These are phyloP conservation scores for Timandra comae DNA, from an alignment of 2,888 invertebrate species.

Conservation along the genomic window DNA sequence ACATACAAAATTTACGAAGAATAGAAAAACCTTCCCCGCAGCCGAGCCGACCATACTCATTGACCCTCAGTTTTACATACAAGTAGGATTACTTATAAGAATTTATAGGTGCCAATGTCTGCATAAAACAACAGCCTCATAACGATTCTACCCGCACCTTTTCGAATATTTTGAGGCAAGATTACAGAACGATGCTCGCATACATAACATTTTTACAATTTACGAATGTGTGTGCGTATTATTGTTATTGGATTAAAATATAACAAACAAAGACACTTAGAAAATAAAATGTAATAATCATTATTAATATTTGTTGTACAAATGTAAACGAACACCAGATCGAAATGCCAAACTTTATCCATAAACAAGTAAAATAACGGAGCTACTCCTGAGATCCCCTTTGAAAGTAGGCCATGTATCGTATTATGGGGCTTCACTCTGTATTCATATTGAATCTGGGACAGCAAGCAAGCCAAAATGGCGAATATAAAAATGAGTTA, in stretches of 20 bases:
- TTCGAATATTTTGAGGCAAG: constrained; percentile 9
- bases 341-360: constrained; percentile 4
- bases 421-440: constrained; percentile 49
- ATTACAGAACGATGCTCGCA: background rate
- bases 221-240: no score
- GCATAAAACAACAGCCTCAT: constrained; percentile 15
- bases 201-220: background rate
- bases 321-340: no score
- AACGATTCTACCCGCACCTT: constrained; percentile 12
- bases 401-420: constrained; percentile 55
- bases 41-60: constrained; percentile 25
- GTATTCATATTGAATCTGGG: constrained; percentile 63
- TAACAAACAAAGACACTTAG: no score
- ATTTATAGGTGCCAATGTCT: constrained; percentile 17
- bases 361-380: constrained; percentile 40
- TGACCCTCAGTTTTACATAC: constrained; percentile 22
- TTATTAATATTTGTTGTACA: no score
- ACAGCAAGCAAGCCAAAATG: constrained; percentile 58
- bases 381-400: constrained; percentile 35
- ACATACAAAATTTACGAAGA: constrained; percentile 33
- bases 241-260: no score
- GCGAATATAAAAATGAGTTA: constrained; percentile 67
- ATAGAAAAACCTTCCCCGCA: constrained; percentile 23
- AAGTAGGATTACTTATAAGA: constrained; percentile 13
- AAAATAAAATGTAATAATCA: no score